Conservation (phyloP, 2,888 invertebrate genomes). For the Empis livida region DNA sequence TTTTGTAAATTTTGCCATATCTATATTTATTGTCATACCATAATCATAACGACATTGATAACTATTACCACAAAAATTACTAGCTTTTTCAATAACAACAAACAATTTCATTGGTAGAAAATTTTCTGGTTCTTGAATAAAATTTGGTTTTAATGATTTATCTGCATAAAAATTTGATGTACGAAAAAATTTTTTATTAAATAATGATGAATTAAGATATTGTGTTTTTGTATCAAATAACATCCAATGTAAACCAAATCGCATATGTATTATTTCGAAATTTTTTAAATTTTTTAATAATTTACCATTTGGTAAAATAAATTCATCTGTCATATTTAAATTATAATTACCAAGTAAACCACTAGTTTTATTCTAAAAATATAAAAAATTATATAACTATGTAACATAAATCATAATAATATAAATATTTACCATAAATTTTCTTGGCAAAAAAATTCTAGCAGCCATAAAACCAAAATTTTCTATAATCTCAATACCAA, state of each 20-base stretch:
- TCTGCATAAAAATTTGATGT: slow-evolving; percentile 66
- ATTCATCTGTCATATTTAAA: neutral
- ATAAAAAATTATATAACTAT: neutral
- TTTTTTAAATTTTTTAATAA: too few species aligned
- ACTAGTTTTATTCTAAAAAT: neutral
- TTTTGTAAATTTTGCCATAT: slow-evolving; percentile 67
- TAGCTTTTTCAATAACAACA: slow-evolving; percentile 43
- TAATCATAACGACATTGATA: slow-evolving; percentile 77
- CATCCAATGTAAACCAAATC: too few species aligned
- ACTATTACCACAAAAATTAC: slow-evolving; percentile 56
- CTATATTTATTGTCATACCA: slow-evolving; percentile 61
- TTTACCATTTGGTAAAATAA: neutral
- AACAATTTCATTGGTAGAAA: slow-evolving; percentile 55
- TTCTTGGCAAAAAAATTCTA: neutral
- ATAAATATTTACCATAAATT: neutral
- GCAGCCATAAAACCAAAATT: neutral
- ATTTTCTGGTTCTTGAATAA: slow-evolving; percentile 47
- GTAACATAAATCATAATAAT: neutral
- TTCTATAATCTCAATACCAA: neutral
- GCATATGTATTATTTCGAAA: too few species aligned
- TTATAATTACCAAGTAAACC: neutral
- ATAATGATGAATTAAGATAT: too few species aligned
- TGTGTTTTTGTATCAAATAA: too few species aligned
- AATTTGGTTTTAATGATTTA: slow-evolving; percentile 56
- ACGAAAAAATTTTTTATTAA: slow-evolving; percentile 21